Base-by-base conservation (phyloP, 2,888 invertebrate species). In the Busseola fusca region DNA sequence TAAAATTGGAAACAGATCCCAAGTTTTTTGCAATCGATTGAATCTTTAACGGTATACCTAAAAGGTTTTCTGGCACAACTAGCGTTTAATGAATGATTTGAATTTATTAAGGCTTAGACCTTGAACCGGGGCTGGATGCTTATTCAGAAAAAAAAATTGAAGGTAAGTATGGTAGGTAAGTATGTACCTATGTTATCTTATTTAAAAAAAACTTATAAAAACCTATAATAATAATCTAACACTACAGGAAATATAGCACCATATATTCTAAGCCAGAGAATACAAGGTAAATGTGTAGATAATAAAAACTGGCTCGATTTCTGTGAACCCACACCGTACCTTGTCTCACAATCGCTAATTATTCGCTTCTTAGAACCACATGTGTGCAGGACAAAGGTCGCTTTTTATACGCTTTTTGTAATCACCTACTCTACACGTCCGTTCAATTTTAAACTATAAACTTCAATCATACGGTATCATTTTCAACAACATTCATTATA, bases 281-380 rank as follows among this genome's bases (percentile, higher is more conserved):
- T 37, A 76, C 45, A 72, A 82, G 86, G 84, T 86, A 82, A 85
- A 82, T 62, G 69, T 62, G 71, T 70, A 59, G 59, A 80, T 84
- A 72, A 81, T 74, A 72, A 57, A 64, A 57, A 64, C 48, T 34
- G 45, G 16, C 56, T 69, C 27, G 27, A 56, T 62, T 84, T 86
- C 83, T 76, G 74, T 69, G 78, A 85, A 86, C 79, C 58, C 85
- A 80, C 74, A 73, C 52, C 80, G 66, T 82, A 86, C 84, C 86
- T 86, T 80, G 82, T 80, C 69, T 80, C 83, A 80, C 84, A 86
- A 83, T 87, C 87, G 59, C 86, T 90, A 91, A 91, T 91, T 90
- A 90, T 85, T 79, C 77, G 76, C 78, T 92, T 92, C 92, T 85
- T 70, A 77, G 91, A 92, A 84, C 84, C 89, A 91, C 91, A 92